A percentile compares a stretch with the other conserved stretches of the same genome.
Evolutionary conservation across 2,888 invertebrate species (phyloP).

Genomic region (Rotaria socialis): DNA sequence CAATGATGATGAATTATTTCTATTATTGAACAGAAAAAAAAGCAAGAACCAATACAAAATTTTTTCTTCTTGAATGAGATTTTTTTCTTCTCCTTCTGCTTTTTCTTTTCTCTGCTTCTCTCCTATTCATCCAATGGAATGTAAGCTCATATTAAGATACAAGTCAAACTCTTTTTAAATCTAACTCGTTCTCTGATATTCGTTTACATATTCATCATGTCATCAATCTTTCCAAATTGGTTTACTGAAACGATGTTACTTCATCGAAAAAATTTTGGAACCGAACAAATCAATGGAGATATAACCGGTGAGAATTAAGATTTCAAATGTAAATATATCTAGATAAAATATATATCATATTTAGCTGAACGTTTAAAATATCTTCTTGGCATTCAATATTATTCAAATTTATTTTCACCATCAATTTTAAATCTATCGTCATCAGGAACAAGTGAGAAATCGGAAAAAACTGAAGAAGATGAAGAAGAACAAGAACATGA

Average conservation of each 20-base stretch:
- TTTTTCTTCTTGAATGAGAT: background rate
- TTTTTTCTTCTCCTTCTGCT: background rate
- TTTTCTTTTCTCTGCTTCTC: background rate
- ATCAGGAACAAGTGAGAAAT: constrained; percentile 1
- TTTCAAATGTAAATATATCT: too few relatives aligned
- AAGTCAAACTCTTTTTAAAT: background rate
- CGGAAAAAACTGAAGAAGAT: background rate
- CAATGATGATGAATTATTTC: constrained; percentile 1
- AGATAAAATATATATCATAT: background rate
- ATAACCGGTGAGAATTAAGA: background rate
- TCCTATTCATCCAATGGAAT: background rate
- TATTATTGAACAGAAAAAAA: background rate
- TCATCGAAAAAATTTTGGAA: background rate
- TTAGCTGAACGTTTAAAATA: constrained; percentile 32
- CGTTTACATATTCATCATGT: background rate
- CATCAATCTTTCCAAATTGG: constrained; percentile 20
- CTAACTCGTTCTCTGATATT: background rate
- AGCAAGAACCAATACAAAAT: background rate
- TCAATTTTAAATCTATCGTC: background rate
- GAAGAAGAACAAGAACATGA: background rate
- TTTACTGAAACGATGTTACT: background rate
- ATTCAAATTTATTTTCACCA: background rate
- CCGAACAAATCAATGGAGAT: background rate
- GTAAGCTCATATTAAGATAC: background rate
- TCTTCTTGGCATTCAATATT: constrained; percentile 5